Evolutionary conservation across 2,113 vertebrate genomes (phyloP), one percentile per base, ranked within the genome.

Genomic region (Anguilla rostrata): DNA sequence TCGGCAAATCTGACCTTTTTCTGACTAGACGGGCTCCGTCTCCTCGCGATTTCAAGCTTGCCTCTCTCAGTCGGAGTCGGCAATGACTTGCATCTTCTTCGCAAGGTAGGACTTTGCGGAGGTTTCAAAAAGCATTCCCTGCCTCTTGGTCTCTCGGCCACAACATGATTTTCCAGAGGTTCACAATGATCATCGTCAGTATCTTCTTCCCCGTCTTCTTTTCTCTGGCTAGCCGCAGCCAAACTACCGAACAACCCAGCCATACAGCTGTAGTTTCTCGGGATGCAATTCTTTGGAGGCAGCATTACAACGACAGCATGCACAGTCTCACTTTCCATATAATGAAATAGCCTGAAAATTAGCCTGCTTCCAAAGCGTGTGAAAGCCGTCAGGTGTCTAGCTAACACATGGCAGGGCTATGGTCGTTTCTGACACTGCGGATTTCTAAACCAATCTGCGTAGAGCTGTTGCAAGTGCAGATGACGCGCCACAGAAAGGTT

Each of bases 1-100:
- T 99, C 98, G 0, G 98, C 98, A 89, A 99, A 99, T 14, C 98
- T 95, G 87, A 99, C 98, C 85, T 95, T 97, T 85, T 99, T 99
- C 91, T 97, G 96, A 86, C 97, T 97, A 46, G 94, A 92, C 0
- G 97, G 98, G 90, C 97, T 98, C 34, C 95, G 94, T 87, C 84
- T 94, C 60, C 96, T 95, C 78, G 92, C 94, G 26, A 97, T 93
- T 81, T 97, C 95, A 75, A 96, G 91, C 86, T 93, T 94, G 3
- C 93, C 94, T 75, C 97, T 93, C 66, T 97, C 96, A 0, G 95
- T 93, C 41, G 96, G 94, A 9, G 96, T 97, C 0, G 97, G 97
- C n/a, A 97, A 92, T 2, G 97, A 98, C 87, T 96, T 98, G 93
- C 97, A 97, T 39, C 97, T 94, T 79, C 96, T 95, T 29, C 97